These are phyloP conservation scores for Amphipyra tragopoginis DNA, from an alignment of 2,888 invertebrate species.

Conservation along the genomic window DNA sequence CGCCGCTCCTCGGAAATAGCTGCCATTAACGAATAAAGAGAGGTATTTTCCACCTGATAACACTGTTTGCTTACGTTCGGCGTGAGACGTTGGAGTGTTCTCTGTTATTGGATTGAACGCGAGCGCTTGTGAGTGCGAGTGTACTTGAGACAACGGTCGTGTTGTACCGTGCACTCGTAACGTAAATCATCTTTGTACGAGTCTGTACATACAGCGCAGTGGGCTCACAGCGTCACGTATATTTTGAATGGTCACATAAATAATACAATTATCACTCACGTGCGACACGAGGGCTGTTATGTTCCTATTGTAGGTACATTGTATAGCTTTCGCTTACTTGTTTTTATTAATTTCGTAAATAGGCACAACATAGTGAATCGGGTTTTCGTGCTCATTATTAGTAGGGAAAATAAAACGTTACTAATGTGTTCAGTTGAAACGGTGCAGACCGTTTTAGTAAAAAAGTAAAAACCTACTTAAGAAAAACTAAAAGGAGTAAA, in stretches of 20 bases:
- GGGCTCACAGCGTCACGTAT: constrained; percentile 20
- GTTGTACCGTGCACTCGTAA: constrained; percentile 39
- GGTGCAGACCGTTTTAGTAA: no score
- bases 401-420: background rate
- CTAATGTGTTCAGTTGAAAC: no score
- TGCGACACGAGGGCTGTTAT: constrained; percentile 23
- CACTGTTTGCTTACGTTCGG: constrained; percentile 70
- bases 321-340: constrained; percentile 2
- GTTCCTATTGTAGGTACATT: background rate
- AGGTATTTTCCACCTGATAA: constrained; percentile 78
- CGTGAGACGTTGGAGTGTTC: constrained; percentile 59
- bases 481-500: no score
- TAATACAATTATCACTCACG: constrained; percentile 47
- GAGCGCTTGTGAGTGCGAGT: constrained; percentile 53
- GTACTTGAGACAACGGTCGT: constrained; percentile 30
- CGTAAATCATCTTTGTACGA: constrained; percentile 17
- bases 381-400: background rate
- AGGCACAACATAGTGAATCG: background rate
- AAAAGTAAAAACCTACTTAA: no score
- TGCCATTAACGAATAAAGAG: constrained; percentile 79
- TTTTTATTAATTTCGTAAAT: constrained; percentile 17
- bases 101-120: constrained; percentile 64
- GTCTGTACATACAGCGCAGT: constrained; percentile 4
- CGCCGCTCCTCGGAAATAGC: constrained; percentile 68
- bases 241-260: constrained; percentile 42